A percentile compares a stretch with the other conserved stretches of the same genome.
phyloP scores from a whole-genome alignment of 2,888 invertebrate genomes.

The Trachelus troglodyta region DNA sequence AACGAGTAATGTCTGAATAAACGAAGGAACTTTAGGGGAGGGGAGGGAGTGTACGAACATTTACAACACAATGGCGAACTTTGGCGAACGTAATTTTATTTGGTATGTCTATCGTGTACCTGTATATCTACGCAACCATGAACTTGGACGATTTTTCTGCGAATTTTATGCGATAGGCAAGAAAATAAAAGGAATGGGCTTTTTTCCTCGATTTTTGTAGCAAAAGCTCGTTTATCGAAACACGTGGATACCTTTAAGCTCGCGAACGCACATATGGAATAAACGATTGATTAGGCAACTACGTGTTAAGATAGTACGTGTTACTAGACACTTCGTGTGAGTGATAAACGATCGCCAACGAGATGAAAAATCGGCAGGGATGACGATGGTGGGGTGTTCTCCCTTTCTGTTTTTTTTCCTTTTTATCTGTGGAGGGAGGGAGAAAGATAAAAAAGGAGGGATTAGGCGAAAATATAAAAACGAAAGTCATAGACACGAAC shows the following conservation, averaged over 20 bases:
- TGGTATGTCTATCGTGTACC: background rate
- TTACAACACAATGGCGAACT: background rate
- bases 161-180: background rate
- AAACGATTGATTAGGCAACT: background rate
- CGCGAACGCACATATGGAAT: background rate
- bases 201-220: background rate
- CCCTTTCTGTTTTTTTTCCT: background rate
- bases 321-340: background rate
- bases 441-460: background rate
- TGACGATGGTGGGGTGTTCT: background rate
- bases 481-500: background rate
- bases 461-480: background rate
- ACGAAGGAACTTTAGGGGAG: background rate
- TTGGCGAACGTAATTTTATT: background rate
- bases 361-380: background rate
- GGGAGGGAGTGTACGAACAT: too few relatives aligned
- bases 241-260: background rate
- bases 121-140: background rate
- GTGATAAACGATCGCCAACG: background rate
- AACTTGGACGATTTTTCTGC: background rate
- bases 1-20: constrained; percentile 53
- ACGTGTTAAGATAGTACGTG: background rate
- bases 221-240: background rate
- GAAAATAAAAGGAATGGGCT: background rate
- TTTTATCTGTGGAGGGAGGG: background rate